phyloP scores from a whole-genome alignment of 2,113 vertebrate species.

The Grus americana region DNA sequence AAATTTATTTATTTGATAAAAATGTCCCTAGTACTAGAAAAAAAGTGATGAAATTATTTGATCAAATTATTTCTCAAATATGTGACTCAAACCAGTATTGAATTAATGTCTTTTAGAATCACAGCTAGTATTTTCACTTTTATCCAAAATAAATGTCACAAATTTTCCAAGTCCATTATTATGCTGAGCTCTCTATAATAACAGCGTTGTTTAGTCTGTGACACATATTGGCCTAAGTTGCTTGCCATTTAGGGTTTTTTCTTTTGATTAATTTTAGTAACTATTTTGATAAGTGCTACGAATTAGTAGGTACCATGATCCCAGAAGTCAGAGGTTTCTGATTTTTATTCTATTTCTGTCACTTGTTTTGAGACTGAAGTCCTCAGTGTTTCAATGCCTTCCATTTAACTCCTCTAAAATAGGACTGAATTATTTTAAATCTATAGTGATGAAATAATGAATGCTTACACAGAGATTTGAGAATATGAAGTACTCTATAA shows the following conservation, averaged over 20 bases:
- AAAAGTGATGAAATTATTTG: neutral
- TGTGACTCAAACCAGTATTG: neutral
- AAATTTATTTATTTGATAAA: neutral
- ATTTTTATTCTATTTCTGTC: neutral
- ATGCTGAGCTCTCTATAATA: neutral
- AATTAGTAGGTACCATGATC: neutral
- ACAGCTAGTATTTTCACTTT: neutral
- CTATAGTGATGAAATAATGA: slow-evolving; percentile 38
- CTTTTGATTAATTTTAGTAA: slow-evolving; percentile 13
- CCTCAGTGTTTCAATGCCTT: neutral
- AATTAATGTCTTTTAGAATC: neutral
- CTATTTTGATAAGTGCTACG: neutral
- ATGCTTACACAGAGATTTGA: slow-evolving; percentile 10
- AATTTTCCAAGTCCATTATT: neutral
- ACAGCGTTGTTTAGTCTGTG: neutral
- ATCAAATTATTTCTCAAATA: neutral
- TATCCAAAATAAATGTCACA: neutral
- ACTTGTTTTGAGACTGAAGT: neutral
- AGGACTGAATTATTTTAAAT: slow-evolving; percentile 29
- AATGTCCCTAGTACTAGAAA: neutral
- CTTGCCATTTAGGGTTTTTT: neutral
- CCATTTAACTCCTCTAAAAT: slow-evolving; percentile 14
- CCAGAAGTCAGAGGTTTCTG: neutral
- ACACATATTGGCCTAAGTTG: neutral
- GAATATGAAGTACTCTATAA: slow-evolving; percentile 48